Evolutionary conservation across 2,113 vertebrate species (phyloP), one percentile per base, ranked within the genome.

Genomic region (Perca fluviatilis): DNA sequence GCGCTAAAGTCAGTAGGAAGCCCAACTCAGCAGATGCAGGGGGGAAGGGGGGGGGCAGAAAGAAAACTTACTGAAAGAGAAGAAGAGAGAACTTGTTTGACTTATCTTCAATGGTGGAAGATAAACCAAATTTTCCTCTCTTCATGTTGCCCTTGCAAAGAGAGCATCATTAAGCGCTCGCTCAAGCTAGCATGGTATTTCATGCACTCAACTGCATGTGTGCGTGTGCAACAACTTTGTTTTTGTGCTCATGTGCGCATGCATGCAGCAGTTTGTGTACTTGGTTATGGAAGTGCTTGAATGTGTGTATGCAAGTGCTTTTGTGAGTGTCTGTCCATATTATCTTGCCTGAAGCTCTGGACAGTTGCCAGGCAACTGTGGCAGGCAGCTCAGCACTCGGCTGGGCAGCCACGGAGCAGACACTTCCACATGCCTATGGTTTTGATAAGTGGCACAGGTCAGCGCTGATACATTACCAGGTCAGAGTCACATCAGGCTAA

Each of bases 331-430:
- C 82, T 87, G 86, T 90, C 92, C 88, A 88, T 91, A 89, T 91
- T 74, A 85, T 90, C 88, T 89, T 75, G 80, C 89, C 90, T 80
- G 89, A 91, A 93, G 92, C 84, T 78, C 90, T 94, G 94, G 91
- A 90, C 84, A 89, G 95, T 96, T 96, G 94, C 95, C 94, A 95
- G 83, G 95, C 95, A 95, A 96, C 95, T 84, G 89, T 89, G 88
- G 93, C 89, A 85, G 91, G 91, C 91, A 86, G 89, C 88, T 87
- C 90, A 56, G 90, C 81, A 72, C 87, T 83, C 56, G 62, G 63
- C 81, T 36, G 83, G 91, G 79, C 90, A 74, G 80, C 80, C 78
- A 61, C 67, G n/a, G 82, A 79, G 86, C 77, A 79, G 90, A 91
- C 91, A 51, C 79, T 80, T 91, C 69, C 85, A 80, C 84, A 74